These are phyloP conservation scores for Lichenostomus cassidix DNA, from an alignment of 2,113 vertebrate species.

Conservation along the genomic window DNA sequence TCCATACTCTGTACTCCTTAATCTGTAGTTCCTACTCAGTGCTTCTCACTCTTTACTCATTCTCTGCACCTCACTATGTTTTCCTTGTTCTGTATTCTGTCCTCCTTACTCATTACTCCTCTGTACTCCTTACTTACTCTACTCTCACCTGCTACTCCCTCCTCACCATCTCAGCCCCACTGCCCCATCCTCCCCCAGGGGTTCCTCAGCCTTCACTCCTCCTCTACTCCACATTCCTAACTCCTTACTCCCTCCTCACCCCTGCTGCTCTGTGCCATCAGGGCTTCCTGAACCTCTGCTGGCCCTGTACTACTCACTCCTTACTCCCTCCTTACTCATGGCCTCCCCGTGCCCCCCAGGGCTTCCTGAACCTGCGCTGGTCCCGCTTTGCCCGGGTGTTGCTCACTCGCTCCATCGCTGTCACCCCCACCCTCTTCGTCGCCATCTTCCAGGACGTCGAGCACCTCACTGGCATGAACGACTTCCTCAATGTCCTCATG, in stretches of 20 bases:
- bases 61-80: rapidly evolving
- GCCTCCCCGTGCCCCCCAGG: conserved; percentile 60
- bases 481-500: conserved; percentile 94
- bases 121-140: neutral
- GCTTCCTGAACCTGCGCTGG: conserved; percentile 93
- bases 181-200: neutral
- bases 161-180: too few relatives aligned
- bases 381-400: conserved; percentile 90
- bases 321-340: neutral
- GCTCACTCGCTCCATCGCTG: conserved; percentile 88
- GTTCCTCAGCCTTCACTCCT: neutral
- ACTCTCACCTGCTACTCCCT: too few relatives aligned
- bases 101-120: neutral
- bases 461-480: conserved; percentile 91
- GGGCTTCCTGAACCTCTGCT: neutral
- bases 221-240: neutral
- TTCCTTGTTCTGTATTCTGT: neutral
- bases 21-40: neutral
- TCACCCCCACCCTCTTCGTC: conserved; percentile 88
- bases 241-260: neutral
- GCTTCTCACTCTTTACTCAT: neutral
- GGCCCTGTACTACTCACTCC: neutral
- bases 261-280: neutral
- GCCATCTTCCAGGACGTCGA: conserved; percentile 89
- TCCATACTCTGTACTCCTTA: neutral